phyloP scores from a whole-genome alignment of 2,888 invertebrate species.

The Aplocera efformata region DNA sequence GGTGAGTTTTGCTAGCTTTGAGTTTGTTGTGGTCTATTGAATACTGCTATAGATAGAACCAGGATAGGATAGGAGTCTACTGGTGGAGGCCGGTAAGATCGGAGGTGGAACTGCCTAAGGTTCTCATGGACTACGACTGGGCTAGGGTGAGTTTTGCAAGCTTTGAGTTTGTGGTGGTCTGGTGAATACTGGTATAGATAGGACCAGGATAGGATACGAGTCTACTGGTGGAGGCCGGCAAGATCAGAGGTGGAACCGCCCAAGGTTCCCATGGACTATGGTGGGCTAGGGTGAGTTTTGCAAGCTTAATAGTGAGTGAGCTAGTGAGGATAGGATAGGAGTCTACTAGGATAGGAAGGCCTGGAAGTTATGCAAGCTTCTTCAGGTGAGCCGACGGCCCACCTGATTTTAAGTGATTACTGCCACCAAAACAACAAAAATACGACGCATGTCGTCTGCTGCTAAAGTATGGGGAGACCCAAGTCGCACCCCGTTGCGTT shows the following conservation, averaged over 20 bases:
- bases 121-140: slow-evolving; percentile 99
- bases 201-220: no score
- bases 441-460: no score
- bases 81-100: slow-evolving; percentile 91
- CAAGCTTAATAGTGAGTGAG: background rate
- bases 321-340: no score
- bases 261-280: slow-evolving; percentile 99
- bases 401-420: no score
- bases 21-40: background rate
- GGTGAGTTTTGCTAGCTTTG: slow-evolving; percentile 54
- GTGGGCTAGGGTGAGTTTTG: slow-evolving; percentile 91
- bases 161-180: background rate
- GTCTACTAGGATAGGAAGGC: slow-evolving; percentile 91
- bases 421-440: no score
- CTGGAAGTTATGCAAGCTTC: no score
- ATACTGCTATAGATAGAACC: no score
- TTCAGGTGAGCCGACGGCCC: no score
- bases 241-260: slow-evolving; percentile 97
- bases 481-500: no score
- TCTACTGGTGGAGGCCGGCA: slow-evolving; percentile 91
- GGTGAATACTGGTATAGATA: no score
- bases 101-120: slow-evolving; percentile 98
- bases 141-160: slow-evolving; percentile 83
- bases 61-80: no score
- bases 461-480: no score